A percentile compares a stretch with the other conserved stretches of the same genome.
These are phyloP conservation scores for Drosophila mulleri DNA, from an alignment of 2,888 invertebrate species.

Conservation along the genomic window DNA sequence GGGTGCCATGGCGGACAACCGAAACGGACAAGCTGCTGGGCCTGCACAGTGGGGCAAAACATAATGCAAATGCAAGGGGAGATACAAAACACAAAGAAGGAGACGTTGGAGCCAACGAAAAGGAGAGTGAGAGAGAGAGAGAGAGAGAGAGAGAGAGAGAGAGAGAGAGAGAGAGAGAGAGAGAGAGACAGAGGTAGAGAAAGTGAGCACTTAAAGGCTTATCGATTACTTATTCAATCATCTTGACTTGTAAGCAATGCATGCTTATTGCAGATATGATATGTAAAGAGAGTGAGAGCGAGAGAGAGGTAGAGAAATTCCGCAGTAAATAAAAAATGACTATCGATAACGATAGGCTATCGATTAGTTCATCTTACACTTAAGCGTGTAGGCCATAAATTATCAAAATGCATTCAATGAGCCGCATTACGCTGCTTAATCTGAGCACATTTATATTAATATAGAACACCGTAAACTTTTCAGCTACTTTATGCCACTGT, in stretches of 20 bases:
- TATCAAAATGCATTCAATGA: background rate
- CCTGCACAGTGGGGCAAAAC: conserved; percentile 43
- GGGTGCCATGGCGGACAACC: conserved; percentile 32
- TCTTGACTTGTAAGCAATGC: too few relatives aligned
- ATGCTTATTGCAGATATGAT: too few relatives aligned
- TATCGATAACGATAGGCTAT: background rate
- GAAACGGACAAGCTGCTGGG: conserved; percentile 32
- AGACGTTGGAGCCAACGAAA: background rate
- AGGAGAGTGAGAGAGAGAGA: background rate
- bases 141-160: background rate
- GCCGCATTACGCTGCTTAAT: background rate
- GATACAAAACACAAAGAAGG: background rate
- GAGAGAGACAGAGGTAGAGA: background rate
- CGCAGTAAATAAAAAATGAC: background rate
- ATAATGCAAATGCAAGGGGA: background rate
- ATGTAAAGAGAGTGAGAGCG: background rate
- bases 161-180: background rate
- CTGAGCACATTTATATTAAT: background rate
- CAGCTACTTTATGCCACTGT: conserved; percentile 54
- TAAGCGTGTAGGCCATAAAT: background rate
- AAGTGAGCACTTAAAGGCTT: too few relatives aligned
- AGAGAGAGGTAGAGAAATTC: background rate
- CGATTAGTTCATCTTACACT: background rate
- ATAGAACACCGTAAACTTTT: background rate
- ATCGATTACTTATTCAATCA: too few relatives aligned